These are phyloP conservation scores for Acanthurus tractus DNA, from an alignment of 2,797 vertebrate genomes.

Conservation along the genomic window DNA sequence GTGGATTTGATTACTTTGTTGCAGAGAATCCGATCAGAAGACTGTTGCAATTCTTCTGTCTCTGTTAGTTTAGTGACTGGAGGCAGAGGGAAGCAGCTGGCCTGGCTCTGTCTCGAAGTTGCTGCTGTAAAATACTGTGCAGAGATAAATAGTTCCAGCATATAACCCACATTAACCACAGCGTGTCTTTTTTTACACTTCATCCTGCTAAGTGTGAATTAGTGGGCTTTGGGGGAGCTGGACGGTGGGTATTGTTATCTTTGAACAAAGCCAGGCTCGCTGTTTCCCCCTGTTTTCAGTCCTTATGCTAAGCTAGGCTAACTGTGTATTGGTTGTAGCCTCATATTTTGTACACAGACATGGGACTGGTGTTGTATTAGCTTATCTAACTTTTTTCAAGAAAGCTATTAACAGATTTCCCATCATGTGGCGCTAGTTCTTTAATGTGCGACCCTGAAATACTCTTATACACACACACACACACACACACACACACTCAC, in stretches of 20 bases:
- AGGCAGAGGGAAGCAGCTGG: not conserved
- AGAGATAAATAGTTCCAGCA: too few relatives aligned
- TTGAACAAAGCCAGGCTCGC: not conserved
- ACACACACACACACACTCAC: not conserved
- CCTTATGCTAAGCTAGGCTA: conserved; percentile 4
- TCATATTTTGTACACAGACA: not conserved
- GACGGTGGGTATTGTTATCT: too few relatives aligned
- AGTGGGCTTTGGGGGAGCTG: too few relatives aligned
- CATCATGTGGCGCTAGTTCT: not conserved
- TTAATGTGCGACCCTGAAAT: not conserved
- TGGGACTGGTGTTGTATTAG: not conserved
- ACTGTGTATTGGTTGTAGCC: not conserved
- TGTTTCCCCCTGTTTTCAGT: not conserved
- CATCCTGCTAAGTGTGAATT: too few relatives aligned
- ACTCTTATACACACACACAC: not conserved
- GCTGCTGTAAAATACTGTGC: too few relatives aligned
- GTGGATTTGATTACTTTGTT: not conserved
- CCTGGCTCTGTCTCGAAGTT: not conserved
- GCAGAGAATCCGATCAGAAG: not conserved
- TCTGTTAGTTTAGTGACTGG: not conserved
- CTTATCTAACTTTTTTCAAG: not conserved
- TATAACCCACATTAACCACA: too few relatives aligned
- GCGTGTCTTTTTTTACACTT: too few relatives aligned
- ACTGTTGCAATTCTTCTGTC: not conserved
- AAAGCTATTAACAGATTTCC: not conserved